Conservation (phyloP, 1,140 invertebrate species). For the Epicauta chinensis region DNA sequence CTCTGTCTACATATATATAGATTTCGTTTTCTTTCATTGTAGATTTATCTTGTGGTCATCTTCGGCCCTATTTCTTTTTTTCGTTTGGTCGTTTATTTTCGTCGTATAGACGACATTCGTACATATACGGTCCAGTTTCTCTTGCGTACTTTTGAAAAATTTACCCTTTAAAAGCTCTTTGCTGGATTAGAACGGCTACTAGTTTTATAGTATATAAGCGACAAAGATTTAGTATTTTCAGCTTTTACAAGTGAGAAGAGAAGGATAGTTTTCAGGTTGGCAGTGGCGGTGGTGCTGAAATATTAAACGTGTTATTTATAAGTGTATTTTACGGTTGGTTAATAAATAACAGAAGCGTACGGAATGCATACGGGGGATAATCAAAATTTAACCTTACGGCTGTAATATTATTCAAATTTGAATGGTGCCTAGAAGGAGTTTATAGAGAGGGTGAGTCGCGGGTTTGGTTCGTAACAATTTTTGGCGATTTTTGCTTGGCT, state of each 20-base stretch:
- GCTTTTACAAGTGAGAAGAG: neutral
- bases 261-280: neutral
- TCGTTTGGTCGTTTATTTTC: conserved; percentile 5
- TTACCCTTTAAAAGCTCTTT: conserved; percentile 16
- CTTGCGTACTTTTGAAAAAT: conserved; percentile 7
- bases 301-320: conserved; percentile 15
- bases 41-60: conserved; percentile 11
- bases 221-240: too few species aligned
- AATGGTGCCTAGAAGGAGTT: too few species aligned
- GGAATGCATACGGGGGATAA: neutral
- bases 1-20: too few species aligned
- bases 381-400: too few species aligned
- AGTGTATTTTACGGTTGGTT: conserved; percentile 7
- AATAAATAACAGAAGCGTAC: conserved; percentile 12
- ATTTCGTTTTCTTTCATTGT: too few species aligned
- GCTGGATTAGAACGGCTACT: conserved; percentile 4
- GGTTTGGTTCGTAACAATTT: neutral
- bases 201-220: too few species aligned
- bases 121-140: conserved; percentile 7
- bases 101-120: neutral
- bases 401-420: too few species aligned
- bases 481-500: too few species aligned
- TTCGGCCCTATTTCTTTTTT: conserved; percentile 9
- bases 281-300: conserved; percentile 11
- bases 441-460: too few species aligned